phyloP scores from a whole-genome alignment of 1,140 invertebrate genomes.

The Aporrectodea caliginosa region DNA sequence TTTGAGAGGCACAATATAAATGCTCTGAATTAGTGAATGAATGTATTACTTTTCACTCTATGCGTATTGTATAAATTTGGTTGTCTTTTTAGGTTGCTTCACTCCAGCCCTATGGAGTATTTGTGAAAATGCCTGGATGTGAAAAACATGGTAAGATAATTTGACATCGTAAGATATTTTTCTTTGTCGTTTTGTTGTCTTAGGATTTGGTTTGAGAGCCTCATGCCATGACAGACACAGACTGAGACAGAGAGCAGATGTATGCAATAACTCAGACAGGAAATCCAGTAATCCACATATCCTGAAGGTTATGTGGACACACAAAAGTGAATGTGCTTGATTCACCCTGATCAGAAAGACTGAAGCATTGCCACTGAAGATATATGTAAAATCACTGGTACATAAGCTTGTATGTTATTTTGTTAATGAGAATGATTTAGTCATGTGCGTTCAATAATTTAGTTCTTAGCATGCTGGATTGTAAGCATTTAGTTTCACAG shows the following conservation, averaged over 20 bases:
- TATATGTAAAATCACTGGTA: too few relatives aligned
- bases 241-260: too few relatives aligned
- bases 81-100: slow-evolving; percentile 43
- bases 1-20: background rate
- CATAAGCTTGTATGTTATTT: too few relatives aligned
- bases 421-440: too few relatives aligned
- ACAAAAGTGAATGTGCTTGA: background rate
- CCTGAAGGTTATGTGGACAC: background rate
- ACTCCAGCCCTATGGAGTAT: slow-evolving; percentile 48
- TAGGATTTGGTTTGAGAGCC: background rate
- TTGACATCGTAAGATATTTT: background rate
- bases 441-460: too few relatives aligned
- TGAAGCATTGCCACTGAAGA: too few relatives aligned
- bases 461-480: background rate
- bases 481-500: background rate
- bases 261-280: too few relatives aligned
- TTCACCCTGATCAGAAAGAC: too few relatives aligned
- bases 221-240: too few relatives aligned
- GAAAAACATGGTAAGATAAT: slow-evolving; percentile 44
- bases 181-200: background rate
- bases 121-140: slow-evolving; percentile 49
- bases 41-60: background rate
- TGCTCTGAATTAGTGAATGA: background rate
- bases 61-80: too few relatives aligned
- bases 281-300: background rate